Evolutionary conservation across 1,140 invertebrate genomes (phyloP).

Genomic region (Helicoverpa zea): DNA sequence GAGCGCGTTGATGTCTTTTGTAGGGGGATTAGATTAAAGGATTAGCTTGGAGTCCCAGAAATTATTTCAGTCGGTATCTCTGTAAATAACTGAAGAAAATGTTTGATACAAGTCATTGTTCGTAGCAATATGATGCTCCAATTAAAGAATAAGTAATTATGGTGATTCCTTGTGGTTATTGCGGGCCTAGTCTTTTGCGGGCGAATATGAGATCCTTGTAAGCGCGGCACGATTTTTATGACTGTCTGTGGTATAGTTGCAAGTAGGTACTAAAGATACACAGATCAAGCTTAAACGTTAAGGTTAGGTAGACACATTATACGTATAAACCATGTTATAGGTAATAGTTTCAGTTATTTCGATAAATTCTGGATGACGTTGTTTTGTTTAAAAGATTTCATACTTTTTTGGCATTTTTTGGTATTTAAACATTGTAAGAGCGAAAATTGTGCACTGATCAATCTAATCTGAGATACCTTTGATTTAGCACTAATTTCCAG

Average conservation of each 20-base stretch:
- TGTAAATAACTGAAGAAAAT: background rate
- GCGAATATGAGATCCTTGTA: background rate
- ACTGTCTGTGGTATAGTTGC: background rate
- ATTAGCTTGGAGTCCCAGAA: background rate
- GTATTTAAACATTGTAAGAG: too few species aligned
- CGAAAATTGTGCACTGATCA: too few species aligned
- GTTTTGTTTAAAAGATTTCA: too few species aligned
- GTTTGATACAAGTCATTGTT: too few species aligned
- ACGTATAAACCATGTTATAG: too few species aligned
- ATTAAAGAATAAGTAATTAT: constrained; percentile 1
- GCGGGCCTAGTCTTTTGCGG: background rate
- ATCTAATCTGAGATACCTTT: too few species aligned
- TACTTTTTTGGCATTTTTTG: too few species aligned
- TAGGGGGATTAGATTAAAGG: background rate
- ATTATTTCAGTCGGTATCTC: background rate
- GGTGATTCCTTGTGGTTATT: constrained; percentile 5
- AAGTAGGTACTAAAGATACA: background rate
- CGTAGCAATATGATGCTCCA: background rate
- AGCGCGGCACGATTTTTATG: background rate
- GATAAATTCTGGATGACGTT: too few species aligned
- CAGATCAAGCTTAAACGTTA: background rate
- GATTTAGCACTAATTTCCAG: too few species aligned
- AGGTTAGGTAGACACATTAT: too few species aligned
- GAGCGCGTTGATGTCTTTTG: constrained; percentile 40
- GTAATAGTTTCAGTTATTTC: too few species aligned